These are phyloP conservation scores for Coenonympha glycerion DNA, from an alignment of 2,888 invertebrate genomes.

Conservation along the genomic window DNA sequence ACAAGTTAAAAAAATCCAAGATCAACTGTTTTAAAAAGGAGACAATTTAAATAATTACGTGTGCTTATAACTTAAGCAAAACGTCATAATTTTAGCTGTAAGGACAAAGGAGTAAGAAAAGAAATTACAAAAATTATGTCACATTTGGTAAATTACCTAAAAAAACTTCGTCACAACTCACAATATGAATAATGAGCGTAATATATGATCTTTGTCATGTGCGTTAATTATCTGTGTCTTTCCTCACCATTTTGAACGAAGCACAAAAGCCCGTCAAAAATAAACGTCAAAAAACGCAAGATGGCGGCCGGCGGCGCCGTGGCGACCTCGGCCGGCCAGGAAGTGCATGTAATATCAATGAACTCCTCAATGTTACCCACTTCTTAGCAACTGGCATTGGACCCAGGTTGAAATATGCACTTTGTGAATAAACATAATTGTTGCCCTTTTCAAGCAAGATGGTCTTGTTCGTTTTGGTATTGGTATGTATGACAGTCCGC, in stretches of 20 bases:
- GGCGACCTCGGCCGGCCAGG: slow-evolving; percentile 60
- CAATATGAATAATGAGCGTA: slow-evolving; percentile 5
- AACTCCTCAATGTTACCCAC: slow-evolving; percentile 72
- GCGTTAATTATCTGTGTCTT: slow-evolving; percentile 12
- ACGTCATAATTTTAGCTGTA: no score
- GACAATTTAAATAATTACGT: not conserved
- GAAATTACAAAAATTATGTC: slow-evolving; percentile 7
- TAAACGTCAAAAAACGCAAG: slow-evolving; percentile 70
- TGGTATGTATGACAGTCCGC: slow-evolving; percentile 16
- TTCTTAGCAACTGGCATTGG: slow-evolving; percentile 45
- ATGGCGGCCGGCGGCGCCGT: slow-evolving; percentile 55
- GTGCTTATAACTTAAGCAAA: no score
- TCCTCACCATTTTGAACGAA: slow-evolving; percentile 38
- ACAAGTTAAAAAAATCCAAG: not conserved
- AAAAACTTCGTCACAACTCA: not conserved
- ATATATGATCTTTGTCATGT: slow-evolving; percentile 14
- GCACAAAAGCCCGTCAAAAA: slow-evolving; percentile 63
- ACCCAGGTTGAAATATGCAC: slow-evolving; percentile 52
- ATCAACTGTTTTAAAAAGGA: no score
- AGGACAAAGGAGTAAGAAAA: no score
- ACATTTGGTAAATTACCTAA: slow-evolving; percentile 6
- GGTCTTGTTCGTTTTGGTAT: slow-evolving; percentile 24
- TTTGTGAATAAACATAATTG: slow-evolving; percentile 36
- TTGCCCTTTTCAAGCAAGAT: slow-evolving; percentile 33
- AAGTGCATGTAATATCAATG: slow-evolving; percentile 74